Evolutionary conservation across 2,113 vertebrate species (phyloP), one percentile per base, ranked within the genome.

Genomic region (Vidua macroura): DNA sequence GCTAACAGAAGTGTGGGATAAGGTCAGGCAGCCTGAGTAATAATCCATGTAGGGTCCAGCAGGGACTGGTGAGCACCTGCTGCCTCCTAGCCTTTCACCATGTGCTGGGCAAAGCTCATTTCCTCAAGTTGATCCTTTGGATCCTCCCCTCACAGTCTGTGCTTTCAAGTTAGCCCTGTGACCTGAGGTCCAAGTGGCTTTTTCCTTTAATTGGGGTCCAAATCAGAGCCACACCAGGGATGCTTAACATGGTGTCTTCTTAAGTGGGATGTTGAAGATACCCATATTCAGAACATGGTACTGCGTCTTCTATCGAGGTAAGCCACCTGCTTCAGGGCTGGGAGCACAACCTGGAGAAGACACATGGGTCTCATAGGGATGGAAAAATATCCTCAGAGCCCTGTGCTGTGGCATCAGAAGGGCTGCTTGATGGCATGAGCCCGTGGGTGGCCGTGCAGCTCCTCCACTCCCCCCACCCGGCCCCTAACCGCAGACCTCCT

Each of bases 391-490:
- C 37, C 62, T 37, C 19, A 9, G 64, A 33, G 10, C 44, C 49
- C 21, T 1, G 0, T 48, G 43, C 55, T 4, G 3, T 30, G 64
- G 14, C 35, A 83, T 14, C 15, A 4, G 6, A 39, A 41, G n/a
- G 43, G 35, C 55, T 83, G 24, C 25, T 25, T 7, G 21, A n/a
- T 43, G 14, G 27, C 13, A n/a, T 21, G 9, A 70, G 23, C 39
- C 24, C 4, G 2, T 24, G 67, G 33, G 39, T 64, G 66, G 30
- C 25, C 25, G 15, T n/a, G n/a, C 7, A 13, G 63, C 10, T 22
- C 5, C 10, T 22, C 5, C 6, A 4, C 3, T 5, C 25, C 17
- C 3, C 8, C 27, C 28, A 1, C 4, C 35, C 8, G 35, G 18
- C 44, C 21, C 46, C 48, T 44, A 7, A 23, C 33, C 2, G 0